Percentiles rank a stretch among this genome's conserved stretches.
Evolutionary conservation across 2,888 invertebrate genomes (phyloP).

Genomic region (Tinea pellionella): DNA sequence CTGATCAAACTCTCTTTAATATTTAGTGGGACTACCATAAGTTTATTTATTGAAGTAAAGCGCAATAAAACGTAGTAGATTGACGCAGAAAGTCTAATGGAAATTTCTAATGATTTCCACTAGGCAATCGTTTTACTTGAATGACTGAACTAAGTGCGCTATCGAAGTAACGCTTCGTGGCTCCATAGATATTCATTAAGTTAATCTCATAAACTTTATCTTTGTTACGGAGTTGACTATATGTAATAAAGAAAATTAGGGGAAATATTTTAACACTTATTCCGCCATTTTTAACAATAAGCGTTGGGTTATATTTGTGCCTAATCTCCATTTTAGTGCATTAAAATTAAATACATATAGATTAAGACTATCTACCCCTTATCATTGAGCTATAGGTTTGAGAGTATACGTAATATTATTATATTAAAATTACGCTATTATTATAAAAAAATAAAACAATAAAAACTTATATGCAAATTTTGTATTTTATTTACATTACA

Average conservation of each 20-base stretch:
- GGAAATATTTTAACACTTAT: neutral
- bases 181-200: neutral
- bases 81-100: neutral
- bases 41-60: neutral
- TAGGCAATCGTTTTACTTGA: neutral
- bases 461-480: neutral
- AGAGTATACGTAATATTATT: no score
- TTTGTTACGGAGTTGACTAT: neutral
- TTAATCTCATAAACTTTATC: neutral
- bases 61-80: neutral
- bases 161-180: constrained; percentile 5
- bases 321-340: neutral
- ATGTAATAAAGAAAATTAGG: neutral
- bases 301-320: neutral
- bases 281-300: neutral
- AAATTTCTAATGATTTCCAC: neutral
- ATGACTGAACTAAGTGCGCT: neutral
- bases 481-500: constrained; percentile 9
- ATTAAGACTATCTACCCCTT: no score
- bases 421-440: no score
- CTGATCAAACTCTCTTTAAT: constrained; percentile 12
- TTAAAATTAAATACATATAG: no score
- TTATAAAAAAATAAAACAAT: constrained; percentile 5
- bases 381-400: no score
- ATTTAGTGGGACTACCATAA: neutral